Base-by-base conservation (phyloP, 2,888 invertebrate species). In the Ophioninae sp. region DNA sequence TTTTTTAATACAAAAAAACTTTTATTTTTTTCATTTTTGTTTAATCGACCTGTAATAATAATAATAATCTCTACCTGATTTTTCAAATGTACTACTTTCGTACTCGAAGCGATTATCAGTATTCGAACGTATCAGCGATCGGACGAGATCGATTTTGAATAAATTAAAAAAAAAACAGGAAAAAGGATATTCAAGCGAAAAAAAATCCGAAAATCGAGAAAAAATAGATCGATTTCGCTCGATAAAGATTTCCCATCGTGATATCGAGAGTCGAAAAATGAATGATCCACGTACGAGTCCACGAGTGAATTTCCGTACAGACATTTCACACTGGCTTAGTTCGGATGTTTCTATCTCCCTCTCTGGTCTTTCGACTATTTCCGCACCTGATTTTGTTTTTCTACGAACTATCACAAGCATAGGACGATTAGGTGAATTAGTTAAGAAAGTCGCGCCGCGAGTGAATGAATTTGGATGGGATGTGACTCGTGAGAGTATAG, bases 241-340 rank as follows among this genome's bases (percentile, higher is more conserved):
- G 0, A 20, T n/a, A 22, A 10, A 17, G 63, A 74, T 74, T 71
- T 68, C n/a, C 13, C 73, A 44, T 68, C 63, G 30, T 58, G 65
- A 69, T 37, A 83, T 71, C 20, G 44, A 76, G 22, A 63, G 73
- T 81, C 68, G 65, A 73, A 79, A 83, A 72, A 79, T 80, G 82
- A 44, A 77, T 20, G 79, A 88, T 87, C 22, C 8, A 76, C 82
- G 68, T 85, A 87, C 86, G 81, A 87, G 86, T 85, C 87, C 87
- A 1, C 82, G 81, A 85, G 61, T 64, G 23, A 82, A 69, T 84
- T 84, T 77, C 69, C 67, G 23, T 8, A 56, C 84, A 78, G 83
- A 85, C 30, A 82, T 85, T 87, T 87, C 84, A 86, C 89, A 85
- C 84, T 88, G 89, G 89, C 88, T 89, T 89, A 88, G 88, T 86